Evolutionary conservation across 2,797 vertebrate genomes (phyloP).

Genomic region (Limosa lapponica): DNA sequence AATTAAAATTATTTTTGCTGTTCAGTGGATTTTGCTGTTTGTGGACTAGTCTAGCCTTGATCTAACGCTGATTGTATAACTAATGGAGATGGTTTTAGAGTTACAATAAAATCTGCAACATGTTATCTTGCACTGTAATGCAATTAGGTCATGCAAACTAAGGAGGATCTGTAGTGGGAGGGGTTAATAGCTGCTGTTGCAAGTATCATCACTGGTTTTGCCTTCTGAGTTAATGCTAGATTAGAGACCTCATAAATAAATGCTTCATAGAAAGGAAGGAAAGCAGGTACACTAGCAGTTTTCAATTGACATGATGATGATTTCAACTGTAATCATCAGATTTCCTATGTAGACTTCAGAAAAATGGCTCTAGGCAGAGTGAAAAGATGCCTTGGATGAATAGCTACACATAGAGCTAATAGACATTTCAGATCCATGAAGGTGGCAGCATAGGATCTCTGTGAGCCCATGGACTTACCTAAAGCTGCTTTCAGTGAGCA

Average conservation of each 20-base stretch:
- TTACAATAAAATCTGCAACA: neutral
- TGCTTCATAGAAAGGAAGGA: neutral
- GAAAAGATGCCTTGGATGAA: neutral
- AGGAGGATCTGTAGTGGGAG: neutral
- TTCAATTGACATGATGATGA: neutral
- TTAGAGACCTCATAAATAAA: neutral
- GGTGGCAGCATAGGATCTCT: neutral
- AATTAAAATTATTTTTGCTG: neutral
- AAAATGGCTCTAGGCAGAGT: neutral
- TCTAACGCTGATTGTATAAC: neutral
- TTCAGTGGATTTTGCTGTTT: neutral
- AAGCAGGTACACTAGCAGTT: neutral
- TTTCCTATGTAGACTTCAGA: neutral
- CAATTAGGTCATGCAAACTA: neutral
- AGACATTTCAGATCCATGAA: neutral
- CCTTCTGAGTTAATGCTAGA: neutral
- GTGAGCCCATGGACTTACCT: neutral
- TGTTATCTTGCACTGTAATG: neutral
- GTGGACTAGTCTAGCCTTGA: neutral
- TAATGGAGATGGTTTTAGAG: neutral
- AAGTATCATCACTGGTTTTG: neutral
- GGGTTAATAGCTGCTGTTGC: neutral
- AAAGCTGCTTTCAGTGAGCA: neutral
- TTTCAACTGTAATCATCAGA: neutral
- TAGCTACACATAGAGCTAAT: neutral